Base-by-base conservation (phyloP, 2,888 invertebrate genomes). In the Philereme vetulata region DNA sequence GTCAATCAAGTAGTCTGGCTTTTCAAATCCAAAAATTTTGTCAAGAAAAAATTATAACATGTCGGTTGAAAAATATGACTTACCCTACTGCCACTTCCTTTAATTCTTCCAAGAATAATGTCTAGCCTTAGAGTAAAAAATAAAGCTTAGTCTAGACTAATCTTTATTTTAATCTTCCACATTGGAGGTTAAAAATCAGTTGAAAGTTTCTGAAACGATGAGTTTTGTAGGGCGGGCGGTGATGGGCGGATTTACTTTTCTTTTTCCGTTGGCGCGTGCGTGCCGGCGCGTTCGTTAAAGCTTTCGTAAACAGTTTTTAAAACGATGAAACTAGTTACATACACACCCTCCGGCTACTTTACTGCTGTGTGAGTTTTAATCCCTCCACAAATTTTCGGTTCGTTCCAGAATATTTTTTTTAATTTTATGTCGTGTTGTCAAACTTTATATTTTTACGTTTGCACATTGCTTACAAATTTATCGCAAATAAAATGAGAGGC, bases 241-340 rank as follows among this genome's bases (percentile, higher is more conserved):
- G 61, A 64, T 71, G 68, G 70, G 71, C 67, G 72, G 67, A 69
- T 71, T 72, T 71, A 67, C 72, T 77, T 75, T 75, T 75, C 62
- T 67, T 71, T 71, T 70, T 72, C 65, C 65, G 57, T 51, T 50
- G 51, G 54, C 61, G 69, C 73, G 77, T 79, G 81, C 78, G 81
- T 83, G 81, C 75, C 70, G 56, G 62, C 65, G 80, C 78, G 69
- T 83, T 73, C 71, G 74, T 79, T 77, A 72, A 68, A 74, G 64
- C 69, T 66, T 68, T 46, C 66, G 72, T 71, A 74, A 74, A 75
- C 70, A 72, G 63, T 77, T 77, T 77, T 72, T 67, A 74, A 80
- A 75, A 72, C 67, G 70, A 75, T 71, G 67, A 61, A 63, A 67
- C 73, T 77, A 72, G 74, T 72, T 72, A 68, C 54, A 65, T 38